Evolutionary conservation across 1,140 invertebrate species (phyloP).

Genomic region (Coptotermes formosanus): DNA sequence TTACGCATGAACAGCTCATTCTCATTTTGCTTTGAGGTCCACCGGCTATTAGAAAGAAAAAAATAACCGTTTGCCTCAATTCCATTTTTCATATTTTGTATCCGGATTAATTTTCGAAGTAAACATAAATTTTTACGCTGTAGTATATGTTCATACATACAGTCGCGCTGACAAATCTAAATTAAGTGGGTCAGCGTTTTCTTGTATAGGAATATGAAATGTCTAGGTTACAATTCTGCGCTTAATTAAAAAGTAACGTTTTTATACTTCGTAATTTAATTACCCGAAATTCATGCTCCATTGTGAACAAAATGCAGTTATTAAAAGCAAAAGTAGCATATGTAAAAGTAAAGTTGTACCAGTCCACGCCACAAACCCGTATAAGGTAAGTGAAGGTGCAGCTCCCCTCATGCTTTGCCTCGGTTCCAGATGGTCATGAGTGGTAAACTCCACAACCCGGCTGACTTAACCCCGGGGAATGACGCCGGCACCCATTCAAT

Average conservation of each 20-base stretch:
- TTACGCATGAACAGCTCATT: neutral
- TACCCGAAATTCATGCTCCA: too few relatives aligned
- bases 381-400: too few relatives aligned
- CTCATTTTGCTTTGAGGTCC: neutral
- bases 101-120: neutral
- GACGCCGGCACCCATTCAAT: too few relatives aligned
- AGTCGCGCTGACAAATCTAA: fast-evolving
- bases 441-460: too few relatives aligned
- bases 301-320: too few relatives aligned
- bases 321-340: too few relatives aligned
- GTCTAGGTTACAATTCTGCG: neutral
- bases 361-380: too few relatives aligned
- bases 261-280: too few relatives aligned
- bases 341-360: too few relatives aligned
- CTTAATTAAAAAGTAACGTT: neutral
- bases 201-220: neutral
- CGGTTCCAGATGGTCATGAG: too few relatives aligned
- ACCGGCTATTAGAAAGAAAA: neutral
- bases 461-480: too few relatives aligned
- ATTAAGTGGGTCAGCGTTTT: neutral
- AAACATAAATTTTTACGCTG: neutral
- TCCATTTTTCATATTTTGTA: neutral
- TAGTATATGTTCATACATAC: neutral
- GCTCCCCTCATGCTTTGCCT: too few relatives aligned
- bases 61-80: neutral